phyloP scores from a whole-genome alignment of 2,797 vertebrate genomes.

The Phrynocephalus vlangalii region DNA sequence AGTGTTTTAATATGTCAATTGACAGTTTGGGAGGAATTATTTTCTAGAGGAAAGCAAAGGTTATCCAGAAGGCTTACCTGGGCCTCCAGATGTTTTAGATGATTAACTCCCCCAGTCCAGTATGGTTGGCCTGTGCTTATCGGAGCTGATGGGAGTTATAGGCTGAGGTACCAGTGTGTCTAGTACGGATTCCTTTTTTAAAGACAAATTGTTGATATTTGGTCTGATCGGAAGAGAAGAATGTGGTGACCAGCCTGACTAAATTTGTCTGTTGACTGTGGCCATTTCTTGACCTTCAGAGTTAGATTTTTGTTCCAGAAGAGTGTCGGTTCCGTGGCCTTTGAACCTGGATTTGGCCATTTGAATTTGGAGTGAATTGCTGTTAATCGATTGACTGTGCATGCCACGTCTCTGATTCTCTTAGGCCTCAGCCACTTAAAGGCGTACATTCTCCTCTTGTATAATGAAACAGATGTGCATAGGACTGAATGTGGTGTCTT shows the following conservation, averaged over 20 bases:
- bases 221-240: not conserved
- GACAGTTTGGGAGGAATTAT: not conserved
- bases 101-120: not conserved
- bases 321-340: not conserved
- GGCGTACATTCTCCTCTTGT: not conserved
- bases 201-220: not conserved
- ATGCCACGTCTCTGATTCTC: conserved; percentile 4
- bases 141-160: not conserved
- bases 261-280: not conserved
- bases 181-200: not conserved
- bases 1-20: not conserved
- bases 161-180: too few relatives aligned
- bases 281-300: not conserved
- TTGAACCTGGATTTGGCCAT: conserved; percentile 40
- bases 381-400: conserved; percentile 18
- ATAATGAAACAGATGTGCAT: not conserved
- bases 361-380: conserved; percentile 52
- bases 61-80: not conserved
- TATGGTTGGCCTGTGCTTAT: not conserved
- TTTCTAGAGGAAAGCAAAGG: not conserved
- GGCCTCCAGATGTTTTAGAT: not conserved
- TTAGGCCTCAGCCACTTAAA: not conserved
- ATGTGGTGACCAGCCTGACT: not conserved
- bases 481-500: too few relatives aligned
- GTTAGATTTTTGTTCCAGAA: not conserved